Percentiles rank a stretch among this genome's conserved stretches.
Conservation (phyloP, 2,888 invertebrate species). For the Drosophila mercatorum region DNA sequence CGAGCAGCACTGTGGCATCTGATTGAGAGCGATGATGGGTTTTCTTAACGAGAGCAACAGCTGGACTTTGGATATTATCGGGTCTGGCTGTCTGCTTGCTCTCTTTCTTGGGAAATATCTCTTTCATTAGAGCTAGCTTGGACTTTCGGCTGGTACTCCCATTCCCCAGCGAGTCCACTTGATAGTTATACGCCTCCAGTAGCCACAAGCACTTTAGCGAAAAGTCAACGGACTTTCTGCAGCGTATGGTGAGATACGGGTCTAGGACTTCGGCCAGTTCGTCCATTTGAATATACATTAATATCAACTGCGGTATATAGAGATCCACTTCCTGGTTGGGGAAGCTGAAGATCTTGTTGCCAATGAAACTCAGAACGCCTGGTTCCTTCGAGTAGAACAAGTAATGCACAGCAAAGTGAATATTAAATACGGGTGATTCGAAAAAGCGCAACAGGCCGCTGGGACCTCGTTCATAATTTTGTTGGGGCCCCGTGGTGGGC, state of each 20-base stretch:
- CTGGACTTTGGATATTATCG: constrained; percentile 24
- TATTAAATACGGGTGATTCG: constrained; percentile 98
- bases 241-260: constrained; percentile 92
- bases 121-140: constrained; percentile 84
- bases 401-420: constrained; percentile 99
- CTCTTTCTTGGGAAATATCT: constrained; percentile 84
- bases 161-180: constrained; percentile 78
- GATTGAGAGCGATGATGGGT: constrained; percentile 93
- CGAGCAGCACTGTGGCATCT: constrained; percentile 90
- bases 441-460: constrained; percentile 89
- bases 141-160: constrained; percentile 81
- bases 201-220: constrained; percentile 98
- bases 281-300: constrained; percentile 99
- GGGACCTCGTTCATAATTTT: constrained; percentile 83
- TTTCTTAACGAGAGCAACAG: constrained; percentile 86
- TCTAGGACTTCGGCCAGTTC: constrained; percentile 97
- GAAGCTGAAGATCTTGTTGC: constrained; percentile 98
- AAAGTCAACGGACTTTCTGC: constrained; percentile 97
- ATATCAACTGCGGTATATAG: constrained; percentile 98
- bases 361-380: constrained; percentile 98
- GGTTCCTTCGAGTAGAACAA: constrained; percentile 99
- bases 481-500: constrained; percentile 47
- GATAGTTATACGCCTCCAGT: constrained; percentile 92
- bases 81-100: constrained; percentile 68
- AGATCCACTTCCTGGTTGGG: constrained; percentile 96